phyloP scores from a whole-genome alignment of 2,113 vertebrate genomes.

The Aphyosemion australe region DNA sequence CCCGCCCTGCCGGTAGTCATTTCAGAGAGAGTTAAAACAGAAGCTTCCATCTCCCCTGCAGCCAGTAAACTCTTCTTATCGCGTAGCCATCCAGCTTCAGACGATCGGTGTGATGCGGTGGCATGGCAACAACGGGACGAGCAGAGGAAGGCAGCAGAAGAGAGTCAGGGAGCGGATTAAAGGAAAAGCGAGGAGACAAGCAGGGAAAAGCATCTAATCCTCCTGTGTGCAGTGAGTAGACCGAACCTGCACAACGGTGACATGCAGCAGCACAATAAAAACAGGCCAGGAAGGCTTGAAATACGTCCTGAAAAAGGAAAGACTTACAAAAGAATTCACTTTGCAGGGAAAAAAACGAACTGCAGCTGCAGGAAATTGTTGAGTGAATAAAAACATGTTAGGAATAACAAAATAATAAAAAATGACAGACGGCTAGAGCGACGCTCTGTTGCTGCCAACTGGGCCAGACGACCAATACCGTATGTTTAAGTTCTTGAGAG shows the following conservation, averaged over 20 bases:
- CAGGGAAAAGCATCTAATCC: slow-evolving; percentile 63
- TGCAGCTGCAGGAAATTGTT: slow-evolving; percentile 2
- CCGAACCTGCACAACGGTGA: slow-evolving; percentile 50
- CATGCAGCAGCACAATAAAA: slow-evolving; percentile 43
- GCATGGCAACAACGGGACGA: slow-evolving; percentile 64
- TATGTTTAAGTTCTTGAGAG: slow-evolving; percentile 17
- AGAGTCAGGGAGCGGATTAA: slow-evolving; percentile 57
- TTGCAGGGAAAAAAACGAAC: not conserved
- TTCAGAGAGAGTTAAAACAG: slow-evolving; percentile 18
- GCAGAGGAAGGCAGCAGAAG: slow-evolving; percentile 31
- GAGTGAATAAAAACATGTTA: slow-evolving; percentile 14
- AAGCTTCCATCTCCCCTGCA: slow-evolving; percentile 37
- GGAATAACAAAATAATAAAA: slow-evolving; percentile 11
- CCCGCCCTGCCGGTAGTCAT: slow-evolving; percentile 30
- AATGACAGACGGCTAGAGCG: slow-evolving; percentile 5
- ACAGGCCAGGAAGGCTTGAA: slow-evolving; percentile 35
- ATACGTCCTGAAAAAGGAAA: slow-evolving; percentile 12
- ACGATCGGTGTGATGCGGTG: slow-evolving; percentile 56
- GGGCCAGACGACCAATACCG: slow-evolving; percentile 15
- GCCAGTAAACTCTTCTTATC: slow-evolving; percentile 51
- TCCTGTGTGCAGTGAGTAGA: slow-evolving; percentile 58
- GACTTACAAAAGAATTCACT: slow-evolving; percentile 21
- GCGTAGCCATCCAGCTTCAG: slow-evolving; percentile 55
- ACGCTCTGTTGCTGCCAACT: slow-evolving; percentile 18
- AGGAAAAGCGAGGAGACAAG: slow-evolving; percentile 55